Evolutionary conservation across 2,888 invertebrate species (phyloP), one percentile per base, ranked within the genome.

Genomic region (Latrodectus elegans): DNA sequence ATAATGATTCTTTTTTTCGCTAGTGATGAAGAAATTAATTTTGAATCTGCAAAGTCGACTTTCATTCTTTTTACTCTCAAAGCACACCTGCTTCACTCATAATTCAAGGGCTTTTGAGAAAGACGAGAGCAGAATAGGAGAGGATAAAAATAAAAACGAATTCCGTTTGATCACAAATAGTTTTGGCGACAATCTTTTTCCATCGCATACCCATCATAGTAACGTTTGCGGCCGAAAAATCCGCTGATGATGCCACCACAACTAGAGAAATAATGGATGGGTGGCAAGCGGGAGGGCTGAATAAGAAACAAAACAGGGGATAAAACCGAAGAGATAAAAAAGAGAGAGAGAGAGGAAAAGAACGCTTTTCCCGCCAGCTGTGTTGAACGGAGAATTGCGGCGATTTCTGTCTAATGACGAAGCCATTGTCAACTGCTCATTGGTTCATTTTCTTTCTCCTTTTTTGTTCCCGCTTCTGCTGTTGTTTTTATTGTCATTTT

Each of bases 341-440:
- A 70, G 67, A 49, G 53, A 73, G 52, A 73, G 73, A 71, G 60
- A 11, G 14, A 49, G 64, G 60, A 72, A 82, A 82, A 68, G 74
- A 76, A 65, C 83, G 72, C 64, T 73, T 73, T 81, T 72, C 81
- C 74, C 65, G 77, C 77, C 84, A 84, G 84, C 84, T 84, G 84
- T 70, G 84, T 26, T 76, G 70, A 76, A 53, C 83, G 83, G 52
- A 77, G 77, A 84, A 77, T 70, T 72, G 64, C 72, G 65, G 77
- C 84, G 84, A 84, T 84, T 84, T 84, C 77, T 84, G 77, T 84
- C 77, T 84, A 84, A 84, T 84, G 84, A 77, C 84, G 51, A 76
- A 52, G 77, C 77, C 77, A 84, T 84, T 84, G 84, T 84, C 84
- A 84, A 84, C 77, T 84, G 65, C 84, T 84, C 84, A 84, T 84